Evolutionary conservation across 2,797 vertebrate species (phyloP).

Genomic region (Pteropus rufus): DNA sequence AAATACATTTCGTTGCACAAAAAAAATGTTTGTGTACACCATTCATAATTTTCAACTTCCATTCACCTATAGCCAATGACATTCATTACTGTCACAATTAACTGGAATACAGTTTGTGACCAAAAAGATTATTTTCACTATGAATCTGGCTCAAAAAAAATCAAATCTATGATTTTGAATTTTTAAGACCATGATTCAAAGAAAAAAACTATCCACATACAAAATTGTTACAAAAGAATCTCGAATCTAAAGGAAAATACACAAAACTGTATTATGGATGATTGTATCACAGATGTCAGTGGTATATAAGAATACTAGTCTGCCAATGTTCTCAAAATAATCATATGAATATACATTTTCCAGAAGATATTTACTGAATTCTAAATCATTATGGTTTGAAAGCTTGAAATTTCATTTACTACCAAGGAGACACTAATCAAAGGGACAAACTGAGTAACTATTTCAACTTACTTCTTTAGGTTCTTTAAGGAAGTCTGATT

Average conservation of each 20-base stretch:
- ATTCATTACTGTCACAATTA: background rate
- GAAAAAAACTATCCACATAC: background rate
- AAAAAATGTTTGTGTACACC: background rate
- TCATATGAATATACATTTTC: background rate
- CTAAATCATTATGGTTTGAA: background rate
- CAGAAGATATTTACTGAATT: background rate
- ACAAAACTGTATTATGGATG: background rate
- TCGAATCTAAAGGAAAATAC: slow-evolving; percentile 15
- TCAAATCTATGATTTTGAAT: background rate
- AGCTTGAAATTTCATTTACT: background rate
- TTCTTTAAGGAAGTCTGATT: background rate
- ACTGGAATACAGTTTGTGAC: background rate
- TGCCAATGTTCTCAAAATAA: background rate
- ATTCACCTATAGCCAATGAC: background rate
- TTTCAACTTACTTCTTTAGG: background rate
- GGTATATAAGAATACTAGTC: background rate
- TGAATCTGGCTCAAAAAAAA: background rate
- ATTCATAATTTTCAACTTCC: background rate
- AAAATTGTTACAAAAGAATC: background rate
- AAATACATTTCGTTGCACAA: background rate
- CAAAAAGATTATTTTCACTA: background rate
- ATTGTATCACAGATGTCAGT: background rate
- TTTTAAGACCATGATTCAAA: slow-evolving; percentile 21
- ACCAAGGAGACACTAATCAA: background rate
- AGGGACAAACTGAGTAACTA: background rate